Conservation (phyloP, 2,113 vertebrate species). For the Apodemus speciosus region DNA sequence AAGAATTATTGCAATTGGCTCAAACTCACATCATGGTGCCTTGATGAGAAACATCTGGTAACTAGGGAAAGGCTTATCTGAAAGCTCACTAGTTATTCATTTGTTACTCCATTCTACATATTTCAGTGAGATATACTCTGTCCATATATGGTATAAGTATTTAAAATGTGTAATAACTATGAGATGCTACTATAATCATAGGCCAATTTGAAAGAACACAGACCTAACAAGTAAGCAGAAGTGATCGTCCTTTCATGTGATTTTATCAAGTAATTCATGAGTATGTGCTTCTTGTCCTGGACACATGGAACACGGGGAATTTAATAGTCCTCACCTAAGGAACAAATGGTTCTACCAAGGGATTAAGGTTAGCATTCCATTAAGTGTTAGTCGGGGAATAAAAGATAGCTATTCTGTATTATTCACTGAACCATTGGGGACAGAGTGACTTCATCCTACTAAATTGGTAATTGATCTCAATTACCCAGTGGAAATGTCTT, state of each 20-base stretch:
- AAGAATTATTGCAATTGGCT: background rate
- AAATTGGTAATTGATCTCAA: background rate
- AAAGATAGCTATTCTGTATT: background rate
- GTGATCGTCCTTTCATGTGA: background rate
- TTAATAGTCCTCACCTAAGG: background rate
- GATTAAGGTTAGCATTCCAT: background rate
- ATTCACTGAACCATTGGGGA: background rate
- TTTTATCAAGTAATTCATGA: background rate
- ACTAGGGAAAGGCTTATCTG: background rate
- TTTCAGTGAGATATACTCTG: background rate
- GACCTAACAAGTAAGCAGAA: background rate
- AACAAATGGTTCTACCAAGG: background rate
- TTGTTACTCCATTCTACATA: background rate
- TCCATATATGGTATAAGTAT: background rate
- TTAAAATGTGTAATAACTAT: background rate
- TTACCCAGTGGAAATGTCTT: background rate
- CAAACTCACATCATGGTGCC: background rate
- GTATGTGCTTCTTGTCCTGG: background rate
- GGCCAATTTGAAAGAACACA: background rate
- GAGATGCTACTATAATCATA: background rate
- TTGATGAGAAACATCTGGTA: conserved; percentile 3
- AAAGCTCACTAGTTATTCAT: background rate
- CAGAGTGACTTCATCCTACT: background rate
- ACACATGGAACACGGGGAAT: background rate
- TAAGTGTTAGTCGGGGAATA: background rate